Conservation (phyloP, 2,797 vertebrate species). For the Cephalopachus bancanus region DNA sequence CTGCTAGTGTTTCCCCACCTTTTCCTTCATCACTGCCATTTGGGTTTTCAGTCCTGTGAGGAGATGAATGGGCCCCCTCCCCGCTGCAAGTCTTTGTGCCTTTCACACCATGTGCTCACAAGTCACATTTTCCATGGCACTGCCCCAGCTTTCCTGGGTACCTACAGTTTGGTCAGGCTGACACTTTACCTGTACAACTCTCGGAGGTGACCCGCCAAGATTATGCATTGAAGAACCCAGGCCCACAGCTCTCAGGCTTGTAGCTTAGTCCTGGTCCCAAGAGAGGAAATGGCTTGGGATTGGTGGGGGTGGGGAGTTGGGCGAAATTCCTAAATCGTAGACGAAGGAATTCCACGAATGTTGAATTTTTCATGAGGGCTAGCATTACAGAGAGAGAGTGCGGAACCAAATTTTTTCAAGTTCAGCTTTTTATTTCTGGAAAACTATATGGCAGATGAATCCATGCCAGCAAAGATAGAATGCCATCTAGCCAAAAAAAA, state of each 20-base stretch:
- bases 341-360: conserved; percentile 35
- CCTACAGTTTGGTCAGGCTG: background rate
- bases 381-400: background rate
- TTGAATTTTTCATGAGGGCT: conserved; percentile 52
- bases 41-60: background rate
- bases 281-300: background rate
- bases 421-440: background rate
- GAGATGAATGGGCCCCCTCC: background rate
- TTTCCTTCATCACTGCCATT: background rate
- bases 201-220: background rate
- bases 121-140: background rate
- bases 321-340: conserved; percentile 6
- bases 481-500: background rate
- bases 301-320: background rate
- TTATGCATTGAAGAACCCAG: background rate
- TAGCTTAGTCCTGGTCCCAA: background rate
- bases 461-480: background rate
- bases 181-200: background rate
- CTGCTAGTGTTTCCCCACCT: background rate
- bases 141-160: background rate
- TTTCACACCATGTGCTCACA: background rate
- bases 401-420: conserved; percentile 43
- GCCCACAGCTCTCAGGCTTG: background rate
- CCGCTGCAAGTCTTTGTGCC: background rate
- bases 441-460: background rate